Conservation (phyloP, 2,113 vertebrate genomes). For the Odontophorus gujanensis region DNA sequence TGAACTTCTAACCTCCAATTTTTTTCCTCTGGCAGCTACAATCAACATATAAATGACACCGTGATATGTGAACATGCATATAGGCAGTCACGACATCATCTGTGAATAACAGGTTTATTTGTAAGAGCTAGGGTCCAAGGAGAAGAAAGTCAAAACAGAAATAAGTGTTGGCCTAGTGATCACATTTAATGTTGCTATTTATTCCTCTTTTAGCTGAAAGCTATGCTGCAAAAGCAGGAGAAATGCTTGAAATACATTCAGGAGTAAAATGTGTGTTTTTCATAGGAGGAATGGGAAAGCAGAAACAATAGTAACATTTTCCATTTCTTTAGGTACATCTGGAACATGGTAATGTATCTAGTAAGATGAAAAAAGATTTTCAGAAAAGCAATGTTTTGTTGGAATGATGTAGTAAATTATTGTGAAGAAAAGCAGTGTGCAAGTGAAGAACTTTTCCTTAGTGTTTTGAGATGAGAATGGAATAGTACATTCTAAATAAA, state of each 20-base stretch:
- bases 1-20: neutral
- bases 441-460: neutral
- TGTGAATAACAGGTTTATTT: rapidly evolving
- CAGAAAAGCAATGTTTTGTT: neutral
- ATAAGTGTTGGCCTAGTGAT: neutral
- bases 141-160: neutral
- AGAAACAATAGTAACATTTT: neutral
- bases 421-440: neutral
- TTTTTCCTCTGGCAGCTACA: neutral
- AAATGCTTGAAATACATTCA: neutral
- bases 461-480: neutral
- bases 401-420: neutral
- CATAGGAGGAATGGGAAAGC: neutral
- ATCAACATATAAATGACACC: neutral
- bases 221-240: neutral
- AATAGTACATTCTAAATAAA: neutral
- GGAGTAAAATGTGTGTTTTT: neutral
- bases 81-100: neutral
- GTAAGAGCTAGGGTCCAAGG: neutral
- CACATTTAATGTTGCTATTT: neutral
- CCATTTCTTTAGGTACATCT: neutral
- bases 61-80: neutral
- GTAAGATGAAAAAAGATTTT: neutral
- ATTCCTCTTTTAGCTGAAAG: neutral
- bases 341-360: neutral